phyloP scores from a whole-genome alignment of 2,113 vertebrate species.

The Procavia capensis region DNA sequence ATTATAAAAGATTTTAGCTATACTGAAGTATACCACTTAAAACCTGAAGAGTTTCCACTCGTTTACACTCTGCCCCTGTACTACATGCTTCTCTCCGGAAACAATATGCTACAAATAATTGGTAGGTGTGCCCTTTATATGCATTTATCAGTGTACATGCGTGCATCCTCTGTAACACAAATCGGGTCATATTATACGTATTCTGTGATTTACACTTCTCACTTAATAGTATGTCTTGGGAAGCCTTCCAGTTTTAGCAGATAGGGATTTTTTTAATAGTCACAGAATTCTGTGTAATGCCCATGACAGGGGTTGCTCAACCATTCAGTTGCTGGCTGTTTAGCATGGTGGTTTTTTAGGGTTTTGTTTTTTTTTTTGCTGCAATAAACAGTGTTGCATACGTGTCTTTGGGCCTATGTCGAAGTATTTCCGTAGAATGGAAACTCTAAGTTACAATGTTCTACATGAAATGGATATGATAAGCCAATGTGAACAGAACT shows the following conservation, averaged over 20 bases:
- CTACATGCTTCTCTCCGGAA: background rate
- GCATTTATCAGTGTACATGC: background rate
- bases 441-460: slow-evolving; percentile 27
- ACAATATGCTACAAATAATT: background rate
- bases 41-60: background rate
- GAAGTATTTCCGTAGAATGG: slow-evolving; percentile 2
- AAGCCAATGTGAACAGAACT: background rate
- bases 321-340: background rate
- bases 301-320: background rate
- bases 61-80: background rate
- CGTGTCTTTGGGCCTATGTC: background rate
- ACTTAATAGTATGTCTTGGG: background rate
- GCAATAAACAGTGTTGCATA: background rate
- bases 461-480: background rate
- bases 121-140: background rate
- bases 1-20: background rate
- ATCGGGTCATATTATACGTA: background rate
- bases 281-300: background rate
- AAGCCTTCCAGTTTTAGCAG: slow-evolving; percentile 10
- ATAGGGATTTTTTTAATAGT: background rate
- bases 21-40: background rate
- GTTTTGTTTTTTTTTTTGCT: background rate
- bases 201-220: background rate
- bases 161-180: background rate
- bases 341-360: slow-evolving; percentile 1